Evolutionary conservation across 2,797 vertebrate species (phyloP), one percentile per base, ranked within the genome.

Genomic region (Aselliscus stoliczkanus): DNA sequence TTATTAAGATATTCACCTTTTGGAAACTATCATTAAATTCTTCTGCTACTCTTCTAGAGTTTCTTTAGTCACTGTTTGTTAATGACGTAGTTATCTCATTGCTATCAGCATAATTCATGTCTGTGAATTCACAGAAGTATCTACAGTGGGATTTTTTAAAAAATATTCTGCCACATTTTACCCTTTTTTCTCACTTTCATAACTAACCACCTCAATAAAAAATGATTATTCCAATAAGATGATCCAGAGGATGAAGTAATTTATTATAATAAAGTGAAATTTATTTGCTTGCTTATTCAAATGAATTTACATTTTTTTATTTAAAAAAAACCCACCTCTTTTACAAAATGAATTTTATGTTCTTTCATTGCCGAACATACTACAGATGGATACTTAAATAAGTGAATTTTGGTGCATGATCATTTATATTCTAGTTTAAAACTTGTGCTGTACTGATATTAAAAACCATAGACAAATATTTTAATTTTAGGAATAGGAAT

Each of bases 201-300:
- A 88, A 86, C 21, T 25, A 52, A 79, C 37, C 1, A 42, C 23
- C 31, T 91, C 47, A 93, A 31, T 72, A 10, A 73, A 84, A 77
- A 34, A 4, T 89, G 39, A 77, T 88, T 54, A 18, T 44, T 50
- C 4, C 11, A 62, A 81, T 62, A 62, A 85, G 77, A 88, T 85
- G 13, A 77, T 42, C 47, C 15, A 72, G 60, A 44, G 23, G 37
- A 73, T 72, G 34, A 76, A 89, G 3, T 1, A 47, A 10, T 31
- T 75, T 69, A 31, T 93, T 73, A 87, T 90, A 88, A 56, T 88
- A 79, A 90, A 64, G 17, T 60, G 39, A 96, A 73, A 80, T n/a
- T n/a, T 56, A 58, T 44, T 58, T 54, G 6, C 50, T 20, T 37
- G 14, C 37, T 60, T 77, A 2, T 31, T 88, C 17, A 94, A 54